Evolutionary conservation across 2,797 vertebrate species (phyloP).

Genomic region (Malurus splendens): DNA sequence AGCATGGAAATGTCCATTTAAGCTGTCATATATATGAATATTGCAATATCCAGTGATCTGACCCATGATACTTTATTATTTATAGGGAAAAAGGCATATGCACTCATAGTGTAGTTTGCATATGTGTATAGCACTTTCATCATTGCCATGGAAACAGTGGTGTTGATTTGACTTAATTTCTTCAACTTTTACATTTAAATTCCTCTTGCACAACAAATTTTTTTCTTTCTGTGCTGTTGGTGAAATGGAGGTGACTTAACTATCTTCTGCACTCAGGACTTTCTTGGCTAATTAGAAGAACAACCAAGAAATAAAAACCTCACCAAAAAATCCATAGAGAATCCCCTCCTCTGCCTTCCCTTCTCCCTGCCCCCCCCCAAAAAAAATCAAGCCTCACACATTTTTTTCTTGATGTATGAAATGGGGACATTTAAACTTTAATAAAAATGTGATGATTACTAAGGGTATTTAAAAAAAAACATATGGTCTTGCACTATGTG

Average conservation of each 20-base stretch:
- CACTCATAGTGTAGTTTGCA: neutral
- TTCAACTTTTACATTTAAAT: neutral
- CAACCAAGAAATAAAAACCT: neutral
- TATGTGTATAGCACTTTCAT: neutral
- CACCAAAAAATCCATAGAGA: neutral
- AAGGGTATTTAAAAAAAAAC: neutral
- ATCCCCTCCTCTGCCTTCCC: neutral
- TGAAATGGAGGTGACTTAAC: neutral
- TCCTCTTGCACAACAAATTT: neutral
- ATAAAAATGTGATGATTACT: neutral
- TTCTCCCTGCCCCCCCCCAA: accelerated
- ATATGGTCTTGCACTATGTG: neutral
- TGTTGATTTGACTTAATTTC: constrained; percentile 2
- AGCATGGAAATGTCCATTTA: neutral
- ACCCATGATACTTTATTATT: neutral
- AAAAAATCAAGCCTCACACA: neutral
- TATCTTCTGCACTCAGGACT: neutral
- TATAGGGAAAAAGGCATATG: neutral
- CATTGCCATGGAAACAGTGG: neutral
- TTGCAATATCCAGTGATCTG: neutral
- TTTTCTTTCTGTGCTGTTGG: neutral
- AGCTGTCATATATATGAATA: neutral
- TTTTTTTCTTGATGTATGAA: neutral
- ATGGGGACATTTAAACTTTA: neutral
- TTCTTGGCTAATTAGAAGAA: neutral